Evolutionary conservation across 64 coral and sea anemone species (phyloP), one percentile per base, ranked within the genome.

Genomic region (Pocillopora damicornis): DNA sequence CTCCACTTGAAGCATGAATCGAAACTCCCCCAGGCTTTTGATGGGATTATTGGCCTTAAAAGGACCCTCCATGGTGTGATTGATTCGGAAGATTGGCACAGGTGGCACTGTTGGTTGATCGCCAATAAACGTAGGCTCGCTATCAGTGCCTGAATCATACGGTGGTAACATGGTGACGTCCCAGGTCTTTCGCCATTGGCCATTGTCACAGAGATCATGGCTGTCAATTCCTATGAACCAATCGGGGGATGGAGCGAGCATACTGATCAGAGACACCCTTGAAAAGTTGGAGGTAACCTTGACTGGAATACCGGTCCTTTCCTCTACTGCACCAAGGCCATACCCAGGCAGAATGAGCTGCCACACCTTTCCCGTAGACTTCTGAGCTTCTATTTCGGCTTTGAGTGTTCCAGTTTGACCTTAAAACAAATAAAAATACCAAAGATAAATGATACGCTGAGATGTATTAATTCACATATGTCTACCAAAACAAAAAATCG

Each of bases 11-110:
- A 51, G 42, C 42, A 4, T 51, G 56, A 87, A 87, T 3, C 36
- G 51, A 25, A 87, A 87, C 23, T 67, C 74, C 30, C 84, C 84
- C 42, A 87, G 74, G 23, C 69, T 74, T 42, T 51, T 59, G 4
- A 87, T 56, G 36, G 84, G 68, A 59, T 73, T 59, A 15, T 74
- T n/a, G 38, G 17, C 68, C 37, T 87, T 73, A 30, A 87, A 74
- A 0, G 84, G 56, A 23, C 84, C 84, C 23, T 18, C 66, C 58
- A 68, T 87, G 42, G 73, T 42, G 34, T 87, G 57, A 22, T 66
- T 87, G 45, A 87, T 74, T 14, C 30, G 42, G 84, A 18, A 25
- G 22, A 87, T 87, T 4, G 16, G 15, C 26, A 15, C 37, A 36
- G 15, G 36, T 1, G 84, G 84, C 18, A 11, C 59, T 17, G 68